Evolutionary conservation across 1,140 invertebrate species (phyloP).

Genomic region (Pectinophora gossypiella): DNA sequence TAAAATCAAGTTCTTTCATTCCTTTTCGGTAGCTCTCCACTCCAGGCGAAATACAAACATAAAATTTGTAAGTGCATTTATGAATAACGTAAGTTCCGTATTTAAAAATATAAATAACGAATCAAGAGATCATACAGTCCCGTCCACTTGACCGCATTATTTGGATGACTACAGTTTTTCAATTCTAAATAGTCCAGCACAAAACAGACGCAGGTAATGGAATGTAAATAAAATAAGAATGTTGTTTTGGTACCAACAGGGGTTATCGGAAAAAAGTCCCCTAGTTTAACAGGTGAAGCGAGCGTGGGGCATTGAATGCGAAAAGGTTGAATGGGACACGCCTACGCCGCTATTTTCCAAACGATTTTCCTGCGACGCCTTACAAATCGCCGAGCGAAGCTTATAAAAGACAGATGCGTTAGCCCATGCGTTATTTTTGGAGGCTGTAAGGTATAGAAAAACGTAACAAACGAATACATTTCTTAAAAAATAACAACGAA

Average conservation of each 20-base stretch:
- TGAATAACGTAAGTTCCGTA: neutral
- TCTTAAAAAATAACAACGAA: neutral
- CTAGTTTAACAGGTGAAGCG: neutral
- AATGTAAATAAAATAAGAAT: constrained; percentile 2
- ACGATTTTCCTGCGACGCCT: constrained; percentile 1
- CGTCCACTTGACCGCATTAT: neutral
- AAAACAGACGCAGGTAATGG: neutral
- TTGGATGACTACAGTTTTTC: neutral
- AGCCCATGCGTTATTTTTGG: too few species aligned
- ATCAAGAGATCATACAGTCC: neutral
- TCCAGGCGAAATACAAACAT: too few species aligned
- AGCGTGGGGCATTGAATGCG: neutral
- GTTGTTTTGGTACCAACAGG: neutral
- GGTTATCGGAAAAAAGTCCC: constrained; percentile 2
- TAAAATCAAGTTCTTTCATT: too few species aligned
- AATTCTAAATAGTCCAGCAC: neutral
- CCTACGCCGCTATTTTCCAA: constrained; percentile 3
- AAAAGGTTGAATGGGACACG: constrained; percentile 2
- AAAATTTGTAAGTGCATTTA: neutral
- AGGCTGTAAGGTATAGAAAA: too few species aligned
- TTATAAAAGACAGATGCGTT: too few species aligned
- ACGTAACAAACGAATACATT: neutral
- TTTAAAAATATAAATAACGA: neutral
- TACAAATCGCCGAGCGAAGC: neutral
- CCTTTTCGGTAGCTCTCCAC: too few species aligned